Base-by-base conservation (phyloP, 2,888 invertebrate species). In the Barypeithes pellucidus region DNA sequence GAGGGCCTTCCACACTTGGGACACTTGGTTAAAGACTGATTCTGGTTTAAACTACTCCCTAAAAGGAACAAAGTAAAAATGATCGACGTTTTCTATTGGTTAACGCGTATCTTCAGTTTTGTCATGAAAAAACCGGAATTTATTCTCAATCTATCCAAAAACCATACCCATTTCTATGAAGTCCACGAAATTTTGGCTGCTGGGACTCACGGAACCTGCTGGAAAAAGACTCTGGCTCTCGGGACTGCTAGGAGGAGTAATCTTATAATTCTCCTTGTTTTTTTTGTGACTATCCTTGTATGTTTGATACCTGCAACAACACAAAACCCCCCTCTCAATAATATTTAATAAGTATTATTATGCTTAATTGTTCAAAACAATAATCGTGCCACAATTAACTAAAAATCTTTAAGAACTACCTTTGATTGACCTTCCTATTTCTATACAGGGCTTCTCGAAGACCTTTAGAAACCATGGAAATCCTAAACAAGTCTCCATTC, bases 21-120 rank as follows among this genome's bases (percentile, higher is more conserved):
- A 60, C 86, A 86, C 47, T 83, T 84, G 7, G 77, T 77, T 3
- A 84, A 75, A n/a, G 79, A 81, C 73, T 86, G 85, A 45, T 79
- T 80, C 24, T 76, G 78, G n/a, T 68, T 79, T 18, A 85, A 76
- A 3, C 59, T 67, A 54, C 75, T 79, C n/a, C 72, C 73, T 69
- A 54, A 41, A 63, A 50, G 29, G 12, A 39, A 41, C 2, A 41
- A n/a, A n/a, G n/a, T n/a, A n/a, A n/a, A n/a, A n/a, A n/a, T n/a
- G n/a, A 16, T 3, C 3, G 36, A 65, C 11, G 52, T 12, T n/a
- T n/a, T n/a, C n/a, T n/a, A n/a, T n/a, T n/a, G n/a, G n/a, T n/a
- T n/a, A n/a, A n/a, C n/a, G n/a, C n/a, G n/a, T n/a, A n/a, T n/a
- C n/a, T n/a, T n/a, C n/a, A n/a, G n/a, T n/a, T n/a, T n/a, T n/a